These are phyloP conservation scores for Chrysogorgia sp. DNA, from an alignment of 92 coral and sea anemone genomes.

Conservation along the genomic window DNA sequence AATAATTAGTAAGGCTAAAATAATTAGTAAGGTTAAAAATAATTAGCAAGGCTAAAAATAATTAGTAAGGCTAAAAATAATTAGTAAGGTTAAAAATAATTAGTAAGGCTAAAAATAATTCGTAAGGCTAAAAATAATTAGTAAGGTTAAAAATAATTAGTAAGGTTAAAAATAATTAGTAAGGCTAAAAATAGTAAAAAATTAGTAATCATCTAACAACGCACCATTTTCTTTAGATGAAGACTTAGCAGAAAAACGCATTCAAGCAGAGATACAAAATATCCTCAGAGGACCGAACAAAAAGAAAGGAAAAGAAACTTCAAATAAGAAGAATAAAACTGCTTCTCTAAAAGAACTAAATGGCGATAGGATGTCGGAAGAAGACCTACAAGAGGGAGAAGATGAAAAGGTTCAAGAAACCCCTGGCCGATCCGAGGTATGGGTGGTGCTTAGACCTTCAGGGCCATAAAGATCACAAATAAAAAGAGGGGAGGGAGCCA, in stretches of 20 bases:
- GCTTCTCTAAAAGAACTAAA: too few relatives aligned
- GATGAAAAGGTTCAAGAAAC: background rate
- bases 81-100: too few relatives aligned
- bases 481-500: background rate
- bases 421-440: background rate
- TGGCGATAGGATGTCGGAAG: background rate
- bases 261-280: slow-evolving; percentile 12
- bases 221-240: background rate
- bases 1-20: too few relatives aligned
- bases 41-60: too few relatives aligned
- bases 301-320: background rate
- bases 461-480: too few relatives aligned
- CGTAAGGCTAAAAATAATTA: too few relatives aligned
- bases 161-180: background rate
- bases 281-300: slow-evolving; percentile 4
- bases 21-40: too few relatives aligned
- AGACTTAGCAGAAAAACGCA: slow-evolving; percentile 32
- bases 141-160: too few relatives aligned
- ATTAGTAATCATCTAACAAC: background rate
- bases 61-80: too few relatives aligned
- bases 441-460: too few relatives aligned
- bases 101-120: too few relatives aligned
- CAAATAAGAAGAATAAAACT: background rate
- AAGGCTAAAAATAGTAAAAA: background rate
- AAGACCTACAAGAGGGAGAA: slow-evolving; percentile 16